Conservation (phyloP, 2,888 invertebrate species). For the Amitus sp. region DNA sequence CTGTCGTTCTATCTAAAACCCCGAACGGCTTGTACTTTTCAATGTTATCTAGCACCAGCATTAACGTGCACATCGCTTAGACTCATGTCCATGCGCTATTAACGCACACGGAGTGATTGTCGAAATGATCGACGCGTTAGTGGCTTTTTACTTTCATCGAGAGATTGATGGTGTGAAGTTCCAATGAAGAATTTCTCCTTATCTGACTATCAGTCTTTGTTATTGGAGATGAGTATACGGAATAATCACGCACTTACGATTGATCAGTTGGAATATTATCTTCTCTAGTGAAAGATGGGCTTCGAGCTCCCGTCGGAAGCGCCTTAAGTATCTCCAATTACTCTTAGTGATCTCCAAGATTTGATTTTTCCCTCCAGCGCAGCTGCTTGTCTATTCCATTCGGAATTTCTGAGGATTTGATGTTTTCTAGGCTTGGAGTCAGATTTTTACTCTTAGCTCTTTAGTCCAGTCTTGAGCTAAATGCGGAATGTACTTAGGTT, state of each 20-base stretch:
- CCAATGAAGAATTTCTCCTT: slow-evolving; percentile 20
- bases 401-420: no score
- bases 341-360: no score
- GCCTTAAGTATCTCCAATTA: slow-evolving; percentile 40
- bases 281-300: no score
- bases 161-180: slow-evolving; percentile 30
- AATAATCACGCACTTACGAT: no score
- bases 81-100: background rate
- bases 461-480: no score
- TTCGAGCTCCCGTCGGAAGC: slow-evolving; percentile 35
- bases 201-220: no score
- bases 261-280: slow-evolving; percentile 16
- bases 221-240: slow-evolving; percentile 14
- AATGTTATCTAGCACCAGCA: slow-evolving; percentile 47
- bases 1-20: slow-evolving; percentile 57
- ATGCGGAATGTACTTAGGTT: no score
- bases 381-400: no score
- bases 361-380: no score
- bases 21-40: slow-evolving; percentile 8
- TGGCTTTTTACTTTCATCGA: slow-evolving; percentile 20
- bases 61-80: slow-evolving; percentile 36
- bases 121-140: background rate
- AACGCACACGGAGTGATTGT: background rate
- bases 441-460: no score
- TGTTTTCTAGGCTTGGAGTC: no score